A percentile compares a stretch with the other conserved stretches of the same genome.
These are phyloP conservation scores for Corticium candelabrum DNA, from an alignment of 37 sponge, comb jelly and placozoan species.

Conservation along the genomic window DNA sequence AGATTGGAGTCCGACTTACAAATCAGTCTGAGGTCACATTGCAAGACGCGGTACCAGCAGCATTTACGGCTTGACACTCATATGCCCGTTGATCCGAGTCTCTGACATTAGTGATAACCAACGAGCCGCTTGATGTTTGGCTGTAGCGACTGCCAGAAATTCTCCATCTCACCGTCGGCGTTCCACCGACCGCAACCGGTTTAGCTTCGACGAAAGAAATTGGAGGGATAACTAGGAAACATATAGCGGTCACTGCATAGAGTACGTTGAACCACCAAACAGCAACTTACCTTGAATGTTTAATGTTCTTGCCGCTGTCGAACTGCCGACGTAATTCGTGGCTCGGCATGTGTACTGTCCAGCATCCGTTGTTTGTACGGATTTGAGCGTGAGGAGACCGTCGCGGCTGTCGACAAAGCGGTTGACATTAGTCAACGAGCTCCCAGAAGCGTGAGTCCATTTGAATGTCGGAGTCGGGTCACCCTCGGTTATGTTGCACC, in stretches of 20 bases:
- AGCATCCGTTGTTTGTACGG: neutral
- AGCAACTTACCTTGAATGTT: no score
- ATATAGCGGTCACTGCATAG: no score
- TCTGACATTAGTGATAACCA: neutral
- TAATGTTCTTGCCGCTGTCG: neutral
- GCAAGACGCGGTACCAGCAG: no score
- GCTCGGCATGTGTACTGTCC: neutral
- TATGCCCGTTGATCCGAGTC: neutral
- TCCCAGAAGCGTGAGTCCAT: neutral
- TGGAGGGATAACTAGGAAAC: neutral
- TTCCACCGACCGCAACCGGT: neutral
- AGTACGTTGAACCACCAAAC: no score
- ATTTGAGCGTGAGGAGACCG: neutral
- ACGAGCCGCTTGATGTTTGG: neutral
- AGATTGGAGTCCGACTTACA: no score
- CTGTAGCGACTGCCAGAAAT: no score
- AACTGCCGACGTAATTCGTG: neutral
- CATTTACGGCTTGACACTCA: neutral
- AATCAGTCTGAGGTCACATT: no score
- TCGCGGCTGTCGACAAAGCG: neutral
- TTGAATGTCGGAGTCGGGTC: neutral
- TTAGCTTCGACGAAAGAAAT: neutral
- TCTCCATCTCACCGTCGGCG: neutral
- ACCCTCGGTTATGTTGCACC: neutral
- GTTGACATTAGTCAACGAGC: neutral